Percentiles rank a stretch among this genome's conserved stretches.
phyloP scores from a whole-genome alignment of 2,888 invertebrate genomes.

The Hipparchia sbordonii region DNA sequence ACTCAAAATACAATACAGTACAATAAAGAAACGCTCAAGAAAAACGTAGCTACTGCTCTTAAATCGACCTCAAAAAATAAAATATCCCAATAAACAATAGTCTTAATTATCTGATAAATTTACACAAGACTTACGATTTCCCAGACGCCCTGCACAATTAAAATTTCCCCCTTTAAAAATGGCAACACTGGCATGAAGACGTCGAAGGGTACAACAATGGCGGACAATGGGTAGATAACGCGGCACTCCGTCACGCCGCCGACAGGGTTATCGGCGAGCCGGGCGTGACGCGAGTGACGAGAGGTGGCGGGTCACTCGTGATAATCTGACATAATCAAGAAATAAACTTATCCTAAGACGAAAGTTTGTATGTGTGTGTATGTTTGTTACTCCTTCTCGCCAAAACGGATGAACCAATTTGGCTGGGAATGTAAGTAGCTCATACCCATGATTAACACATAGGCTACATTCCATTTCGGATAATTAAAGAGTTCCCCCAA shows the following conservation, averaged over 20 bases:
- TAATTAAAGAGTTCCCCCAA: no score
- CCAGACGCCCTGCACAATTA: slow-evolving; percentile 35
- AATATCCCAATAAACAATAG: slow-evolving; percentile 10
- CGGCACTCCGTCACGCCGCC: slow-evolving; percentile 78
- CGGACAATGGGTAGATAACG: slow-evolving; percentile 65
- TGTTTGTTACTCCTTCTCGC: no score
- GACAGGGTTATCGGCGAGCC: slow-evolving; percentile 78
- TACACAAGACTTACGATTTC: slow-evolving; percentile 18
- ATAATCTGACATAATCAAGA: no score
- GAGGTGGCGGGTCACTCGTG: slow-evolving; percentile 32
- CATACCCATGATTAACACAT: no score
- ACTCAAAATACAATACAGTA: no score
- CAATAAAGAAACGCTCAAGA: neutral
- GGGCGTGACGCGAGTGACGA: slow-evolving; percentile 41
- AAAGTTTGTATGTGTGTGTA: no score
- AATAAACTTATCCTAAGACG: no score
- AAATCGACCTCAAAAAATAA: neutral
- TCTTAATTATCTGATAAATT: slow-evolving; percentile 21
- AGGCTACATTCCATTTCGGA: no score
- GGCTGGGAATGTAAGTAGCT: no score
- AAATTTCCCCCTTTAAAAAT: slow-evolving; percentile 37
- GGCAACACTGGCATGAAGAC: slow-evolving; percentile 59
- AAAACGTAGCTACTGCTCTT: neutral
- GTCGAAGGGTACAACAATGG: slow-evolving; percentile 69
- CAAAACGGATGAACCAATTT: no score